Conservation (phyloP, 2,797 vertebrate species). For the Leucoraja ocellata region DNA sequence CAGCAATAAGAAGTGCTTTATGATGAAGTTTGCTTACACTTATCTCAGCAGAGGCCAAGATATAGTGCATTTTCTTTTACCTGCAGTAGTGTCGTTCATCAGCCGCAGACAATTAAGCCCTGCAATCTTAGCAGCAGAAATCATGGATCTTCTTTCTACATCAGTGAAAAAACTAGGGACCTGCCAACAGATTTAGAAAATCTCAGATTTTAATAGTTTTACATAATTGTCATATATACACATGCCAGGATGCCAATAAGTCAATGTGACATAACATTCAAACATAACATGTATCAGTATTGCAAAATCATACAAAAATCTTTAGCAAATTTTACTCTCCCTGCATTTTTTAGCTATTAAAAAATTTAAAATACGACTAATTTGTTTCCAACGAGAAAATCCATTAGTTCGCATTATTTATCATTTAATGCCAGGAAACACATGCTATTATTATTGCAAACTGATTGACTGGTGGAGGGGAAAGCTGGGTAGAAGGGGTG, state of each 20-base stretch:
- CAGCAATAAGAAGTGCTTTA: background rate
- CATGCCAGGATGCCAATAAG: background rate
- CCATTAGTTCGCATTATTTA: background rate
- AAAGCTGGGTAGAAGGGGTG: background rate
- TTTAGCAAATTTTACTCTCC: background rate
- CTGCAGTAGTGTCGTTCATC: conserved; percentile 71
- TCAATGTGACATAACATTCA: background rate
- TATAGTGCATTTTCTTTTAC: conserved; percentile 46
- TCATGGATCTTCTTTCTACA: conserved; percentile 64
- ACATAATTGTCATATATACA: background rate
- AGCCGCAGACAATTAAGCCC: conserved; percentile 67
- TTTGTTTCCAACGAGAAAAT: background rate
- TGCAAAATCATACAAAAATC: background rate
- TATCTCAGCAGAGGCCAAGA: background rate
- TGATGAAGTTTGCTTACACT: background rate
- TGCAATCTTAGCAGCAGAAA: conserved; percentile 66
- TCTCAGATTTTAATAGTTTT: background rate
- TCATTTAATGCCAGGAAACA: background rate
- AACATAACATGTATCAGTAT: background rate
- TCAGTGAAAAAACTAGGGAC: conserved; percentile 68
- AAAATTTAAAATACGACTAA: background rate
- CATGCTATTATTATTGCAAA: no score
- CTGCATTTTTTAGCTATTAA: background rate
- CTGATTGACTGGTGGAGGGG: background rate
- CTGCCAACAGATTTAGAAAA: conserved; percentile 46